Conservation (phyloP, 2,797 vertebrate genomes). For the Xyrichtys novacula region DNA sequence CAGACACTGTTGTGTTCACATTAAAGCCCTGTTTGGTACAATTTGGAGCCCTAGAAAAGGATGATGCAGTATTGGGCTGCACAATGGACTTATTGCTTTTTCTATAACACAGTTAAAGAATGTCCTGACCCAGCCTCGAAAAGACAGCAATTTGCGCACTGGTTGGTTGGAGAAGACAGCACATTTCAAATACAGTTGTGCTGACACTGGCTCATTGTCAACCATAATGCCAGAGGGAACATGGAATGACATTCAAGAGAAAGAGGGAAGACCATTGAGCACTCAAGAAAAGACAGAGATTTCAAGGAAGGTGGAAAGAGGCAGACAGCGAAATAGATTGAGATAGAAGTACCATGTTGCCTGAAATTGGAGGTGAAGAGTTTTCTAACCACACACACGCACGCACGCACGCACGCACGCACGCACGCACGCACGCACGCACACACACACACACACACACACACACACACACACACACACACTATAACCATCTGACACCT, state of each 20-base stretch:
- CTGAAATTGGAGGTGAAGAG: slow-evolving; percentile 73
- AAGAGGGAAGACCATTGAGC: slow-evolving; percentile 22
- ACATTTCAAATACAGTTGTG: slow-evolving; percentile 36
- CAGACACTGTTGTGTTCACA: too few relatives aligned
- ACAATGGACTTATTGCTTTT: slow-evolving; percentile 13
- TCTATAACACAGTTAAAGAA: neutral
- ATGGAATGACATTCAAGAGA: slow-evolving; percentile 36
- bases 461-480: slow-evolving; percentile 28
- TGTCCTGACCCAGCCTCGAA: slow-evolving; percentile 7
- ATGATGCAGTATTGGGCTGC: too few relatives aligned
- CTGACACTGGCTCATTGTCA: slow-evolving; percentile 36
- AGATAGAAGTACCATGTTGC: slow-evolving; percentile 56
- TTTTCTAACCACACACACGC: slow-evolving; percentile 36
- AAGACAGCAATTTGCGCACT: slow-evolving; percentile 17
- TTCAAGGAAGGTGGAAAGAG: slow-evolving; percentile 50
- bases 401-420: slow-evolving; percentile 22
- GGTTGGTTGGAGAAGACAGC: slow-evolving; percentile 13
- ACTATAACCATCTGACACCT: slow-evolving; percentile 24
- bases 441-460: slow-evolving; percentile 27
- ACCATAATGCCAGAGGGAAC: slow-evolving; percentile 17
- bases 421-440: slow-evolving; percentile 24
- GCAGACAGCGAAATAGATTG: slow-evolving; percentile 49
- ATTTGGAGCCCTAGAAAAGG: too few relatives aligned
- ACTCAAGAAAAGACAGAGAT: slow-evolving; percentile 62
- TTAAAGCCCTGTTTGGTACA: too few relatives aligned